Evolutionary conservation across 37 sponge, comb jelly and placozoan species (phyloP).

Genomic region (Spongilla lacustris): DNA sequence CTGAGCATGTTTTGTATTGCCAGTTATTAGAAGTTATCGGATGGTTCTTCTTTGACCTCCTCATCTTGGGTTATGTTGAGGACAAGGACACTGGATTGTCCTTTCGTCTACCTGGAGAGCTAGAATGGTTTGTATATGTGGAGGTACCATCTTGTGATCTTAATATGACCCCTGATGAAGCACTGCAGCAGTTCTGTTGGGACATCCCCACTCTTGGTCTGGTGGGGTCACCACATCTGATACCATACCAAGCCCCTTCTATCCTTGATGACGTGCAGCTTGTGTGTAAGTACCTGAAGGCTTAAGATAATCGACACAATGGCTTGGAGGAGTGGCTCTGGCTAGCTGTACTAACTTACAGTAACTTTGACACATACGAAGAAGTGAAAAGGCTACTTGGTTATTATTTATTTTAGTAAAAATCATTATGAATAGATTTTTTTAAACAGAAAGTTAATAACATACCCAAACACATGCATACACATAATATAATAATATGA

Average conservation of each 20-base stretch:
- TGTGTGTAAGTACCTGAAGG: no score
- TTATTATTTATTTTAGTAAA: no score
- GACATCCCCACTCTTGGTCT: constrained; percentile 60
- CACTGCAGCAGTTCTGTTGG: constrained; percentile 53
- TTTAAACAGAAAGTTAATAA: no score
- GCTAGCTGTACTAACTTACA: no score
- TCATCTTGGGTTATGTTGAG: constrained; percentile 84
- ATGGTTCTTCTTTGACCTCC: constrained; percentile 90
- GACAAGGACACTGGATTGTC: constrained; percentile 74
- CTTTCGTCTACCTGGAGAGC: constrained; percentile 70
- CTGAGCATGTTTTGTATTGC: constrained; percentile 37
- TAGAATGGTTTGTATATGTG: constrained; percentile 72
- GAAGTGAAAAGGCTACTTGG: no score
- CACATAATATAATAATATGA: no score
- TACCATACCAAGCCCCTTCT: constrained; percentile 30
- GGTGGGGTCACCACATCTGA: constrained; percentile 50
- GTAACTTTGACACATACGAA: no score
- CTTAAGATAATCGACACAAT: no score
- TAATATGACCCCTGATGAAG: constrained; percentile 32
- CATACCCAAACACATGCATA: no score
- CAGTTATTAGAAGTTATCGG: constrained; percentile 72
- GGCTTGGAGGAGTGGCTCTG: no score
- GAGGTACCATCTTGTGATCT: constrained; percentile 56
- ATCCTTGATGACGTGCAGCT: no score
- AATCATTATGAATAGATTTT: no score